A percentile compares a stretch with the other conserved stretches of the same genome.
Evolutionary conservation across 2,888 invertebrate genomes (phyloP).

Genomic region (Parthenolecanium corni): DNA sequence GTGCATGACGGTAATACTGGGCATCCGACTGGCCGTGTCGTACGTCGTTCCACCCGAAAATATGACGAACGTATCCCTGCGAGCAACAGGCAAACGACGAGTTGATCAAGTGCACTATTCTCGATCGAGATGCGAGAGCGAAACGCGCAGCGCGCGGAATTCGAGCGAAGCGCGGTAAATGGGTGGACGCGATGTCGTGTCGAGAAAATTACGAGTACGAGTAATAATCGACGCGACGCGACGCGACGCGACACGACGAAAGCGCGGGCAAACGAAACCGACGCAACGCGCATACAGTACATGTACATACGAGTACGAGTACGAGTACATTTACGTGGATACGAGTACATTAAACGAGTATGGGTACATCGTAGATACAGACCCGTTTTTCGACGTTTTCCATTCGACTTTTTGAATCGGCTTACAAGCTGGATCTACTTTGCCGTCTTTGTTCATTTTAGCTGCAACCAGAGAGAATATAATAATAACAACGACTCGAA

Average conservation of each 20-base stretch:
- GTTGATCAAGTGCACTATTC: not conserved
- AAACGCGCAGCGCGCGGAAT: not conserved
- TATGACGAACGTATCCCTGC: constrained; percentile 85
- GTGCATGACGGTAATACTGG: constrained; percentile 90
- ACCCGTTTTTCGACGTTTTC: constrained; percentile 79
- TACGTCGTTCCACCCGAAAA: constrained; percentile 92
- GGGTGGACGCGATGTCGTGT: too few species aligned
- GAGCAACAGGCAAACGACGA: constrained; percentile 35
- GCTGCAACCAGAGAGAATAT: constrained; percentile 47
- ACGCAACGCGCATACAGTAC: too few species aligned
- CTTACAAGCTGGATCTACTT: constrained; percentile 75
- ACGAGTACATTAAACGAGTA: too few species aligned
- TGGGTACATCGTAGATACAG: too few species aligned
- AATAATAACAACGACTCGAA: not conserved
- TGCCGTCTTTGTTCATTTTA: constrained; percentile 83
- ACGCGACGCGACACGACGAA: not conserved
- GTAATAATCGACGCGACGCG: not conserved
- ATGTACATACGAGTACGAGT: too few species aligned
- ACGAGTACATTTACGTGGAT: too few species aligned
- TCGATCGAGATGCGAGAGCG: not conserved
- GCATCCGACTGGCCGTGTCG: constrained; percentile 78
- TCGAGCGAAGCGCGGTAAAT: too few species aligned
- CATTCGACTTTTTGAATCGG: constrained; percentile 92
- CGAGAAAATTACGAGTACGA: too few species aligned
- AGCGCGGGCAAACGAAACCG: too few species aligned